Conservation (phyloP, 2,888 invertebrate genomes). For the Iphiclides podalirius region DNA sequence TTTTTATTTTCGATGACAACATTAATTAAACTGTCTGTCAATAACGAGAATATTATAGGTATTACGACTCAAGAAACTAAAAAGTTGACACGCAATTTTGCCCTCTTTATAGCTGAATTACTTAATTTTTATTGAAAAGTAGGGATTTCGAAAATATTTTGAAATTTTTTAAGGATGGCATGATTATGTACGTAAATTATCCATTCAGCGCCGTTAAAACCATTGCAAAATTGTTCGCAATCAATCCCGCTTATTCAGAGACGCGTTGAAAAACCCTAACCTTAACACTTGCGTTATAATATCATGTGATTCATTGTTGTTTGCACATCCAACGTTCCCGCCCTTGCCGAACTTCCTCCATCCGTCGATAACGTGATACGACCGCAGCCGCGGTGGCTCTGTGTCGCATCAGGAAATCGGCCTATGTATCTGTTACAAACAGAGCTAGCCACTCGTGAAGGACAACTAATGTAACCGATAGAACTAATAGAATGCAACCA, state of each 20-base stretch:
- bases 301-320: slow-evolving; percentile 7
- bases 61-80: too few species aligned
- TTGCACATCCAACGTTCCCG: slow-evolving; percentile 3
- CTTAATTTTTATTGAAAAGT: too few species aligned
- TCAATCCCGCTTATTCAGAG: not conserved
- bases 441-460: slow-evolving; percentile 19
- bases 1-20: too few species aligned
- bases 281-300: not conserved
- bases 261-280: slow-evolving; percentile 4
- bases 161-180: too few species aligned
- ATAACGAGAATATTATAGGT: too few species aligned
- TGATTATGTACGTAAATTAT: too few species aligned
- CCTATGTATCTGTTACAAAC: slow-evolving; percentile 18
- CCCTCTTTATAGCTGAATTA: too few species aligned
- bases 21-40: too few species aligned
- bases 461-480: slow-evolving; percentile 19
- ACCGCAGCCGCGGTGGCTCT: slow-evolving; percentile 21
- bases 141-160: too few species aligned
- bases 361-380: slow-evolving; percentile 19
- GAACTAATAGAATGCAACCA: slow-evolving; percentile 13
- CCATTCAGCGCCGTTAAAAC: too few species aligned
- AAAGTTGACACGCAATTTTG: too few species aligned
- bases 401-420: slow-evolving; percentile 21
- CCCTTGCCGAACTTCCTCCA: slow-evolving; percentile 22
- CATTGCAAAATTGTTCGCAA: too few species aligned